Conservation (phyloP, 2,797 vertebrate genomes). For the Echiichthys vipera region DNA sequence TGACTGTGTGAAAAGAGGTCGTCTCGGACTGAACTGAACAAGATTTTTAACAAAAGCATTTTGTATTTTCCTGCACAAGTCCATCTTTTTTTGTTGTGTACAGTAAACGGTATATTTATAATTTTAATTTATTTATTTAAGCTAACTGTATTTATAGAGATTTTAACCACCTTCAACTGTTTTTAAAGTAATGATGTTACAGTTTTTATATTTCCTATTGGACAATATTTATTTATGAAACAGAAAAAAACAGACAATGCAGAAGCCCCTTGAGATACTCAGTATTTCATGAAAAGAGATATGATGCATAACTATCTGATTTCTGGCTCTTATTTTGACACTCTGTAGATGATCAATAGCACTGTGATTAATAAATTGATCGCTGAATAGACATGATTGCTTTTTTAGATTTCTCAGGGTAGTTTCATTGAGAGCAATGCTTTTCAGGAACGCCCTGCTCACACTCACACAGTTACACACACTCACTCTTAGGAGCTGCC, state of each 20-base stretch:
- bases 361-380: constrained; percentile 71
- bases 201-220: constrained; percentile 78
- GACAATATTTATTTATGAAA: constrained; percentile 80
- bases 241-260: constrained; percentile 37
- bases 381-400: constrained; percentile 37
- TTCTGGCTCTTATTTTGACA: constrained; percentile 46
- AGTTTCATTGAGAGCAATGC: constrained; percentile 15
- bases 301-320: constrained; percentile 30
- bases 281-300: constrained; percentile 43
- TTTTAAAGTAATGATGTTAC: constrained; percentile 76
- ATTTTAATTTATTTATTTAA: constrained; percentile 90
- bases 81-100: constrained; percentile 73
- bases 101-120: constrained; percentile 85
- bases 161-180: constrained; percentile 78
- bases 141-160: constrained; percentile 86
- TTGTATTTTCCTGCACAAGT: constrained; percentile 79
- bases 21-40: constrained; percentile 62
- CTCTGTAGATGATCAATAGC: constrained; percentile 65
- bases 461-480: constrained; percentile 13
- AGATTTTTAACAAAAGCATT: constrained; percentile 62
- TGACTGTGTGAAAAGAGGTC: constrained; percentile 63
- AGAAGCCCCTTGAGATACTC: constrained; percentile 44
- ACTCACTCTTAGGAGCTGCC: constrained; percentile 23
- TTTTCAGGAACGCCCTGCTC: constrained; percentile 20
- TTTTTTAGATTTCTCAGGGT: constrained; percentile 17